A percentile compares a stretch with the other conserved stretches of the same genome.
These are phyloP conservation scores for Telmatherina bonti DNA, from an alignment of 2,797 vertebrate genomes.

Conservation along the genomic window DNA sequence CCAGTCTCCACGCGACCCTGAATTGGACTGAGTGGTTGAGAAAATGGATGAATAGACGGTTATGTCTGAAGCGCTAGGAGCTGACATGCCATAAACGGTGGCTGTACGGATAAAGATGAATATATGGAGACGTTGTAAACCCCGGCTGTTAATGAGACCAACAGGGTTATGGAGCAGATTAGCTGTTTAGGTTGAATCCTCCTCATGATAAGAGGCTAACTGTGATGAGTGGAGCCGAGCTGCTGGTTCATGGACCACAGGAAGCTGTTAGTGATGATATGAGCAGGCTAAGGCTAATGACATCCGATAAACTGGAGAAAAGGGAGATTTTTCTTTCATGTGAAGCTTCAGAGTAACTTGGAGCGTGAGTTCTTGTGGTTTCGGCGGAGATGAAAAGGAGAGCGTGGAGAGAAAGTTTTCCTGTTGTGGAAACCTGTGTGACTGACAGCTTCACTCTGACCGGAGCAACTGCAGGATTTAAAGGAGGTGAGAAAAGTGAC, in stretches of 20 bases:
- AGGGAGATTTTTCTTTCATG: conserved; percentile 15
- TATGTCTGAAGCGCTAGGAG: too few species aligned
- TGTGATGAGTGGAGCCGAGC: too few species aligned
- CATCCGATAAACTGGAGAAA: neutral
- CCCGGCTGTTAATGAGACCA: too few species aligned
- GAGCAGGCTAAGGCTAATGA: neutral
- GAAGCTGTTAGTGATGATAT: neutral
- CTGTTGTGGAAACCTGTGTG: conserved; percentile 16
- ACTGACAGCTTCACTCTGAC: conserved; percentile 51
- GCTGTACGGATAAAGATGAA: too few species aligned
- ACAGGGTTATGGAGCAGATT: too few species aligned
- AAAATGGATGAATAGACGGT: too few species aligned
- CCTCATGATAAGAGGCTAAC: too few species aligned
- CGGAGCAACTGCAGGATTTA: conserved; percentile 51
- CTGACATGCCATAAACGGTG: too few species aligned
- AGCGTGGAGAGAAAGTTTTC: conserved; percentile 16
- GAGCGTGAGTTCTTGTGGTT: neutral
- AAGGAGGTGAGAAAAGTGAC: conserved; percentile 38
- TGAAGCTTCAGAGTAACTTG: neutral
- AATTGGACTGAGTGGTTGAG: too few species aligned
- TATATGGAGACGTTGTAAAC: too few species aligned
- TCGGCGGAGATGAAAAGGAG: neutral
- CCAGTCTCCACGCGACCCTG: too few species aligned
- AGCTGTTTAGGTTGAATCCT: too few species aligned
- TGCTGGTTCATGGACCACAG: neutral